phyloP scores from a whole-genome alignment of 2,888 invertebrate species.

The Marasmarcha lunaedactyla region DNA sequence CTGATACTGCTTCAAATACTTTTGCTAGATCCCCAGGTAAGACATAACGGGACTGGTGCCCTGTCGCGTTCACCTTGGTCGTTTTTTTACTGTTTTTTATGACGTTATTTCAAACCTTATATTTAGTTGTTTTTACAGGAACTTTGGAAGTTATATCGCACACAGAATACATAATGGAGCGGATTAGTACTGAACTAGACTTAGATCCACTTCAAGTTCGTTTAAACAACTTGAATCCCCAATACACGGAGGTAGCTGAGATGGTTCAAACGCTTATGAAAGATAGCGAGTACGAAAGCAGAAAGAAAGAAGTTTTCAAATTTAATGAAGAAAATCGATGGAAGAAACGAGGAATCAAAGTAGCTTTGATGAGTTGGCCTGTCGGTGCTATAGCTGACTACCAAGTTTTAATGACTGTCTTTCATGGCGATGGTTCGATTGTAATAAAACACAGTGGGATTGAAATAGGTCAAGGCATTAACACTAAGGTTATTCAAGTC shows the following conservation, averaged over 20 bases:
- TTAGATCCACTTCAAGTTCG: constrained; percentile 15
- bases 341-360: constrained; percentile 80
- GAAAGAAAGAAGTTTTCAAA: constrained; percentile 62
- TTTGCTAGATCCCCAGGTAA: constrained; percentile 10
- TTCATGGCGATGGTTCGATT: constrained; percentile 78
- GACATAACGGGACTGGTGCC: too few species aligned
- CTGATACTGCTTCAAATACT: constrained; percentile 22
- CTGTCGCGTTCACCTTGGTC: too few species aligned
- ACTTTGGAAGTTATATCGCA: background rate
- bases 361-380: constrained; percentile 78
- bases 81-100: too few species aligned
- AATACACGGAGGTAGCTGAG: constrained; percentile 7
- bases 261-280: constrained; percentile 25
- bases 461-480: constrained; percentile 85
- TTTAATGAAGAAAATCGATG: constrained; percentile 79
- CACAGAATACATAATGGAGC: constrained; percentile 14
- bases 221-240: constrained; percentile 11
- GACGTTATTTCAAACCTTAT: too few species aligned
- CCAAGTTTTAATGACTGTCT: constrained; percentile 74
- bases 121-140: background rate
- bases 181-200: constrained; percentile 12
- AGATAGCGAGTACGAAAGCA: constrained; percentile 62
- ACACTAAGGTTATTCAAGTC: constrained; percentile 78
- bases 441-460: constrained; percentile 78
- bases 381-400: constrained; percentile 61